Evolutionary conservation across 2,113 vertebrate genomes (phyloP), one percentile per base, ranked within the genome.

Genomic region (Isichthys henryi): DNA sequence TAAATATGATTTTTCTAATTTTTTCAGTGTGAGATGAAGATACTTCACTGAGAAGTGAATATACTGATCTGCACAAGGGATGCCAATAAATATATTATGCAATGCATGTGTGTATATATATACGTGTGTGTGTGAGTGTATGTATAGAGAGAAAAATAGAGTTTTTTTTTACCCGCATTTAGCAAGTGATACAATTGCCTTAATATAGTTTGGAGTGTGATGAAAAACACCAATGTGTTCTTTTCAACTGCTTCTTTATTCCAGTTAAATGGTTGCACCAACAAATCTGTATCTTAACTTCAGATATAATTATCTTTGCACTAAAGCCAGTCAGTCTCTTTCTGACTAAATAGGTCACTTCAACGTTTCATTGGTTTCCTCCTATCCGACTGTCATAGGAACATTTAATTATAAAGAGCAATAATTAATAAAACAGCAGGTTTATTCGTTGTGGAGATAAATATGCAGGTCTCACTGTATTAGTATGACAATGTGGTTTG

Each of bases 361-460:
- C 10, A 17, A 48, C 5, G 27, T 86, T 31, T n/a, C 27, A 27
- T 31, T 50, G 84, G 21, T 27, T 50, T 86, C 49, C 27, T 31
- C 48, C 85, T 52, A 48, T 86, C 85, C 7, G 27, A 52, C 85
- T 52, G 85, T 35, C 85, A 86, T 15, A 35, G 15, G 49, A 15
- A 35, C 13, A 21, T 56, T 86, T 52, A 39, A 86, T 86, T 39
- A 53, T 56, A 56, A 86, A 86, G n/a, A 86, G 35, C 49, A 86
- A 86, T 86, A 86, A 86, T 86, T 31, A 86, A 86, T 86, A 56
- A 86, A 86, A 27, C 48, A 35, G 50, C 50, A 35, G 50, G 11
- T 27, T 87, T 35, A 52, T 48, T 86, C 27, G 21, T 84, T 84
- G 48, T 84, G 43, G 3, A 84, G 45, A 48, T 45, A 84, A 45